These are phyloP conservation scores for Notamacropus eugenii DNA, from an alignment of 2,797 vertebrate species.

Conservation along the genomic window DNA sequence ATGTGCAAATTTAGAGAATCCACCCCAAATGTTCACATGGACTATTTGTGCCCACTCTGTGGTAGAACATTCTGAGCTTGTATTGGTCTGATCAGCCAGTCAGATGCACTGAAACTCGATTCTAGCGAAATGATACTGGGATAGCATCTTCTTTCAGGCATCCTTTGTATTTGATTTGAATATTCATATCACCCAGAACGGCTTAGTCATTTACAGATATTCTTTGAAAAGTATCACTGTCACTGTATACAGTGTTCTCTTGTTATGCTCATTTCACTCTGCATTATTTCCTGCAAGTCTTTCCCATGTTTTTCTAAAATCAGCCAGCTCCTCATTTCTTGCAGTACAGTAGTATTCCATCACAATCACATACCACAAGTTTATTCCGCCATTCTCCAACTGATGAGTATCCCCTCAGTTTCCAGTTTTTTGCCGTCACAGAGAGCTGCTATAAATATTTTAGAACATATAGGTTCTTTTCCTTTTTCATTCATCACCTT, in stretches of 20 bases:
- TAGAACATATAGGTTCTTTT: not conserved
- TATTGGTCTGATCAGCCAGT: too few relatives aligned
- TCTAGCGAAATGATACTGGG: not conserved
- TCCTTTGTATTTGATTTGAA: not conserved
- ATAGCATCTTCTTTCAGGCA: not conserved
- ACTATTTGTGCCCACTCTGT: too few relatives aligned
- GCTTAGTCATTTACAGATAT: not conserved
- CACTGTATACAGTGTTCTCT: not conserved
- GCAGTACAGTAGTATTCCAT: not conserved
- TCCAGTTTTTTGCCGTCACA: not conserved
- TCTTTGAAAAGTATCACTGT: not conserved
- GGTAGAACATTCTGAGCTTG: too few relatives aligned
- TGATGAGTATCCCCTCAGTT: not conserved
- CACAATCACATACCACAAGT: not conserved
- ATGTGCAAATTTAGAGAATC: too few relatives aligned
- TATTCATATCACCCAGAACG: not conserved
- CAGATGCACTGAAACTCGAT: too few relatives aligned
- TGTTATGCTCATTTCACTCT: not conserved
- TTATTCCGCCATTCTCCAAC: not conserved
- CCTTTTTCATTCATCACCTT: not conserved
- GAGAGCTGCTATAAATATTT: not conserved
- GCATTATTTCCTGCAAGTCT: not conserved
- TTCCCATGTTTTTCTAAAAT: not conserved
- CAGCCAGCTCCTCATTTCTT: not conserved
- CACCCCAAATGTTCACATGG: too few relatives aligned